Evolutionary conservation across 2,888 invertebrate genomes (phyloP).

Genomic region (Papilio elwesi): DNA sequence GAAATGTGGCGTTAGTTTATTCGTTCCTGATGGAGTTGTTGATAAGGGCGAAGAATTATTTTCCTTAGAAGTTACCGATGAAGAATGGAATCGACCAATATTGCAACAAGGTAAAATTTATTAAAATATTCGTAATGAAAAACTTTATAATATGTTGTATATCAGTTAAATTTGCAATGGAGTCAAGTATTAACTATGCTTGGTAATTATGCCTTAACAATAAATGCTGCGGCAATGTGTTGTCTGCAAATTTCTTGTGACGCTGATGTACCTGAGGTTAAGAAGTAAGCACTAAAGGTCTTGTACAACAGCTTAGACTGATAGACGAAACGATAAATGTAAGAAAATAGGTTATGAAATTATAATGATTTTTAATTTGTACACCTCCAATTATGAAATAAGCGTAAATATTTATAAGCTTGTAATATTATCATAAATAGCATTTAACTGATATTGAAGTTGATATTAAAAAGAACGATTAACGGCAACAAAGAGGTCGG

Average conservation of each 20-base stretch:
- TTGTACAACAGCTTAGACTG: no score
- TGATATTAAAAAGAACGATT: constrained; percentile 11
- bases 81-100: constrained; percentile 94
- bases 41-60: constrained; percentile 92
- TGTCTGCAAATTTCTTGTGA: no score
- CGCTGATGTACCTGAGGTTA: no score
- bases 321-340: no score
- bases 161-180: not conserved
- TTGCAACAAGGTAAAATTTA: constrained; percentile 87
- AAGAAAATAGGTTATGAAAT: no score
- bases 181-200: no score
- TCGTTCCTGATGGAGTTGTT: constrained; percentile 95
- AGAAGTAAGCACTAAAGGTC: no score
- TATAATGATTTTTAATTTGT: no score
- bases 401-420: not conserved
- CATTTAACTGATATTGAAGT: not conserved
- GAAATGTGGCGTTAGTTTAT: constrained; percentile 91
- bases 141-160: not conserved
- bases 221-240: no score
- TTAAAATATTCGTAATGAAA: not conserved
- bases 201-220: no score
- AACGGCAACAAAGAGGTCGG: constrained; percentile 13
- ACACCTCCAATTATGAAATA: no score
- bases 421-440: not conserved
- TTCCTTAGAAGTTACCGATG: constrained; percentile 94